Evolutionary conservation across 1,140 invertebrate species (phyloP), one percentile per base, ranked within the genome.

Genomic region (Carcinoscorpius rotundicauda): DNA sequence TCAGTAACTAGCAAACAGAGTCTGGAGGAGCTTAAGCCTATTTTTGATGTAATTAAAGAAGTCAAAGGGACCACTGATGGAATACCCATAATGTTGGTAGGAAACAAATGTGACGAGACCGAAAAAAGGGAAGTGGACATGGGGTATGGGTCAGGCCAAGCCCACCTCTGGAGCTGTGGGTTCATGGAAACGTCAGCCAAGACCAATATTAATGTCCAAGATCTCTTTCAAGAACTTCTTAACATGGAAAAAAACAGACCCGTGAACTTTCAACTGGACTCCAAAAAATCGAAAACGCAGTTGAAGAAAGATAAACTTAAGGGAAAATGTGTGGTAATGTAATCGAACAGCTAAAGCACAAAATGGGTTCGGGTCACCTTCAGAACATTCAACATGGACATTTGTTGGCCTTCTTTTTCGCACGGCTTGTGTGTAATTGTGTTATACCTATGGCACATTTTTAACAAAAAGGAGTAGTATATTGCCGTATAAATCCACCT

Each of bases 171-270:
- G 95, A 87, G 89, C 63, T 94, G 94, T 74, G 93, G 89, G 64
- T 98, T 96, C 76, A 91, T 98, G 84, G 96, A 99, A 79, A 98
- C 96, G 4, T 97, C 94, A 3, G 97, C 97, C 9, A 99, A 98
- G 82, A 98, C 91, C 68, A 98, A 98, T 79, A 89, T 95, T 79
- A 98, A 98, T 79, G 93, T 98, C 4, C 97, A 94, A 74, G 93
- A 97, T 77, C 82, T 98, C n/a, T 81, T 82, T 71, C 76, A 80
- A 56, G 70, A 82, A 79, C 82, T 98, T 61, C 81, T 98, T 63
- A 95, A 96, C 75, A 85, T 98, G 81, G 95, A 98, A 77, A 98
- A 96, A 77, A 91, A 93, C 71, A 83, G 95, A 72, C 91, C 91
- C 72, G 93, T 98, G 70, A 94, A 91, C 69, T 81, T 97, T 70